phyloP scores from a whole-genome alignment of 2,888 invertebrate species.

The Drosophila barbarae region DNA sequence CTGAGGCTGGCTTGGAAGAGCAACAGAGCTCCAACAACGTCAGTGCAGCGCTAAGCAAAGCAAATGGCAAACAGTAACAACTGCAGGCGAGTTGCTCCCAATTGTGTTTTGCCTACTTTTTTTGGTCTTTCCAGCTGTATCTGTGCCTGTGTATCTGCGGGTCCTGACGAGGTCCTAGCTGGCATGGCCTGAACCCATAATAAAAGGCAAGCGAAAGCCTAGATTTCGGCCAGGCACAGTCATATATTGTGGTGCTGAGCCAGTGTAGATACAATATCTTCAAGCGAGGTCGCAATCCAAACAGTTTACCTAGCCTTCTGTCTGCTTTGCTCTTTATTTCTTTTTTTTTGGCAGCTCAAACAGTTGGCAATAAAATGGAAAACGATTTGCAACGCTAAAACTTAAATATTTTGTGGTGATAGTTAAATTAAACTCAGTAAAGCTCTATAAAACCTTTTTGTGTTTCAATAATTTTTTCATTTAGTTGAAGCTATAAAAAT shows the following conservation, averaged over 20 bases:
- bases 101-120: slow-evolving; percentile 38
- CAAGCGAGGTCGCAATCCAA: slow-evolving; percentile 26
- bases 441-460: neutral
- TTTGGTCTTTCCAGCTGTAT: neutral
- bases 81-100: slow-evolving; percentile 50
- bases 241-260: slow-evolving; percentile 9
- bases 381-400: slow-evolving; percentile 1
- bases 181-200: slow-evolving; percentile 28
- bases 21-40: neutral
- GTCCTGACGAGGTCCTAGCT: slow-evolving; percentile 10
- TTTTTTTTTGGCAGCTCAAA: slow-evolving; percentile 5
- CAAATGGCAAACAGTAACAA: slow-evolving; percentile 31
- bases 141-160: slow-evolving; percentile 1
- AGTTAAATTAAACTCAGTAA: neutral
- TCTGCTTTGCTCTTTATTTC: no score
- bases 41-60: slow-evolving; percentile 14
- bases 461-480: no score
- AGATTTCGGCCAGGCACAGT: slow-evolving; percentile 18
- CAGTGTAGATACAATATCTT: slow-evolving; percentile 53
- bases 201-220: slow-evolving; percentile 7
- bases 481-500: no score
- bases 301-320: slow-evolving; percentile 4
- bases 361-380: slow-evolving; percentile 4
- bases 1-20: neutral
- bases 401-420: neutral